A percentile compares a stretch with the other conserved stretches of the same genome.
Evolutionary conservation across 2,797 vertebrate genomes (phyloP).

Genomic region (Rachycentron canadum): DNA sequence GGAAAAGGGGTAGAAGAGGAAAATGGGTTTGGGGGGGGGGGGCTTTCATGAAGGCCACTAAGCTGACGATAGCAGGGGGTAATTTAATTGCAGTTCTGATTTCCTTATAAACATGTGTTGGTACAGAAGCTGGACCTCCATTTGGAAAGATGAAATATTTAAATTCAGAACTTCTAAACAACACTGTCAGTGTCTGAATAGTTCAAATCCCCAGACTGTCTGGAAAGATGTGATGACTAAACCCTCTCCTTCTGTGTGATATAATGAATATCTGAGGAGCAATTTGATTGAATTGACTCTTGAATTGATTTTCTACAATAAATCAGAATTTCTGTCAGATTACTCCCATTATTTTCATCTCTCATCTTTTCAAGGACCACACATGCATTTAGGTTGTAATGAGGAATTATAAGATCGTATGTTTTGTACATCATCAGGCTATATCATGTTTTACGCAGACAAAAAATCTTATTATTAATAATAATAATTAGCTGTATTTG

Average conservation of each 20-base stretch:
- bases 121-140: conserved; percentile 17
- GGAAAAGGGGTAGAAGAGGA: no score
- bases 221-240: conserved; percentile 30
- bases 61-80: conserved; percentile 8
- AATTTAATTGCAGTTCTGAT: conserved; percentile 15
- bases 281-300: conserved; percentile 7
- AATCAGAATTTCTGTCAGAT: neutral
- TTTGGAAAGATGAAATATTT: conserved; percentile 32
- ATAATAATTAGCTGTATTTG: conserved; percentile 3
- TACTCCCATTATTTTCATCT: neutral
- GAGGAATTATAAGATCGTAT: neutral
- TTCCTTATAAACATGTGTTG: conserved; percentile 17
- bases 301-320: no score
- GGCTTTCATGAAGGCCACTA: conserved; percentile 12
- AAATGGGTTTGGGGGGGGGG: neutral
- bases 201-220: conserved; percentile 38
- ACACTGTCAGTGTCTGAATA: conserved; percentile 15
- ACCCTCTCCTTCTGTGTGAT: neutral
- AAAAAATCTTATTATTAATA: no score
- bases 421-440: neutral
- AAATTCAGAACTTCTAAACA: conserved; percentile 24
- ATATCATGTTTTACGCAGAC: neutral
- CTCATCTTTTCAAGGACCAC: neutral
- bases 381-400: neutral
- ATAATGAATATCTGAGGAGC: conserved; percentile 1